Evolutionary conservation across 2,888 invertebrate genomes (phyloP).

Genomic region (Chirona hameri): DNA sequence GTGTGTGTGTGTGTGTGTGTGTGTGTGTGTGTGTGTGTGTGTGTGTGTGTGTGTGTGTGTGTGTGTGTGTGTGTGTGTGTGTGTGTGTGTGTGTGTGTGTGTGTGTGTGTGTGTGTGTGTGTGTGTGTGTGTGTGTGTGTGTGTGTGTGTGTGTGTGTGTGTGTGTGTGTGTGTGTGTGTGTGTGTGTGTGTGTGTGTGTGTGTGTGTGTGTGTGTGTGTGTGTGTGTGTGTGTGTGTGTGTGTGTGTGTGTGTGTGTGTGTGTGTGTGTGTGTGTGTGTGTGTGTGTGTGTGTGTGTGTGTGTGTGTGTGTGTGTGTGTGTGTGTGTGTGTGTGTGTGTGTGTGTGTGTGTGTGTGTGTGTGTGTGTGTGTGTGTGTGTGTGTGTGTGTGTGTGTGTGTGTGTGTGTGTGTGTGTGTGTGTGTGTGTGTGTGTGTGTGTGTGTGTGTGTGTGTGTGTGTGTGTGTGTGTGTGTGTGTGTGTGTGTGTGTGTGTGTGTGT

Average conservation of each 20-base stretch:
- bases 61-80: slow-evolving; percentile 12
- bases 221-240: slow-evolving; percentile 3
- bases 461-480: too few relatives aligned
- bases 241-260: not conserved
- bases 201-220: too few relatives aligned
- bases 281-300: too few relatives aligned
- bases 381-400: too few relatives aligned
- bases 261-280: slow-evolving; percentile 3
- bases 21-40: not conserved
- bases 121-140: too few relatives aligned
- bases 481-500: too few relatives aligned
- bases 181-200: slow-evolving; percentile 3
- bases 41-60: slow-evolving; percentile 3
- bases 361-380: too few relatives aligned
- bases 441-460: not conserved
- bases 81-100: slow-evolving; percentile 4
- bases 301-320: too few relatives aligned
- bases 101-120: not conserved
- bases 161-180: slow-evolving; percentile 12
- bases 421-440: slow-evolving; percentile 11
- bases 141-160: too few relatives aligned
- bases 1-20: not conserved
- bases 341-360: too few relatives aligned
- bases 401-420: not conserved
- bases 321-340: too few relatives aligned